Conservation (phyloP, 2,113 vertebrate genomes). For the Argyrosomus japonicus region DNA sequence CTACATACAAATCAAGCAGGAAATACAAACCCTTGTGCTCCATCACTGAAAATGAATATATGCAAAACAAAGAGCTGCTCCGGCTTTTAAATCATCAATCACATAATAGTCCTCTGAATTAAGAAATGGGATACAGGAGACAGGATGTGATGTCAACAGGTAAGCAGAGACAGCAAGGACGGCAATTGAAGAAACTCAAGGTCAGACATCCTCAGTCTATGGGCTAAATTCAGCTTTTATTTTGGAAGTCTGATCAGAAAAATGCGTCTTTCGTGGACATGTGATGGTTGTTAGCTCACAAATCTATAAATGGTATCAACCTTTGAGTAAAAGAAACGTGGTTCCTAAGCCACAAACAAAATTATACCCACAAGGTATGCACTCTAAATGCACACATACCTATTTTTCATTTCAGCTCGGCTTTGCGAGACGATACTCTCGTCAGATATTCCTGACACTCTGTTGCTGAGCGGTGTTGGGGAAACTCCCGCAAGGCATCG, state of each 20-base stretch:
- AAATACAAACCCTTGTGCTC: constrained; percentile 72
- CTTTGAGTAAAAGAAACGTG: too few species aligned
- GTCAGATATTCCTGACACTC: constrained; percentile 38
- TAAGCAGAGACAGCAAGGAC: constrained; percentile 44
- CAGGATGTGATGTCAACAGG: constrained; percentile 57
- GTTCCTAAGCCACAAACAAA: not conserved
- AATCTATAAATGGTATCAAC: not conserved
- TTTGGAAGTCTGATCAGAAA: constrained; percentile 1
- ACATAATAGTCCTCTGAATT: constrained; percentile 35
- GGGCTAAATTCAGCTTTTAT: not conserved
- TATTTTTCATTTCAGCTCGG: constrained; percentile 19
- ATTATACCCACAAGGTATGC: not conserved
- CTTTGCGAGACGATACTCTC: constrained; percentile 22
- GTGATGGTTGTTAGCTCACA: not conserved
- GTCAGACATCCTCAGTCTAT: constrained; percentile 6
- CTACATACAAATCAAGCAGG: constrained; percentile 65
- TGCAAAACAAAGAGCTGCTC: constrained; percentile 75
- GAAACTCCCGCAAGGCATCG: constrained; percentile 61
- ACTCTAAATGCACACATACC: not conserved
- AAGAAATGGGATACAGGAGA: constrained; percentile 54
- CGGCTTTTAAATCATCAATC: constrained; percentile 79
- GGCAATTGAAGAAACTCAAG: constrained; percentile 32
- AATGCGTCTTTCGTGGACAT: too few species aligned
- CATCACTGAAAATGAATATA: constrained; percentile 80
- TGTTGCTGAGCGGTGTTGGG: constrained; percentile 38